Conservation (phyloP, 2,113 vertebrate species). For the Euleptes europaea region DNA sequence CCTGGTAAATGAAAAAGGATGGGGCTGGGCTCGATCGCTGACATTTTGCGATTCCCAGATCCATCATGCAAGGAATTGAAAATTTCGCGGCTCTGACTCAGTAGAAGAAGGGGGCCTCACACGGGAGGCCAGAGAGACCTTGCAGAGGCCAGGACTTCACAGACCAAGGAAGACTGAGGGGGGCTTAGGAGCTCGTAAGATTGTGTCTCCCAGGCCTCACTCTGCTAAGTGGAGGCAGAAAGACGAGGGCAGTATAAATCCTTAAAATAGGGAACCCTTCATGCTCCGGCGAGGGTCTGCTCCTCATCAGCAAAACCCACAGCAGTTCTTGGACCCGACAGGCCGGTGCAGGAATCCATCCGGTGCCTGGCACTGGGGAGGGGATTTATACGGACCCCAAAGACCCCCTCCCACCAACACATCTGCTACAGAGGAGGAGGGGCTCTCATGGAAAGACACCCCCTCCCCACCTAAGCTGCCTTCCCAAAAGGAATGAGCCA, state of each 20-base stretch:
- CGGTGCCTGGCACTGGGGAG: conserved; percentile 55
- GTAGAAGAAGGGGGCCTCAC: too few relatives aligned
- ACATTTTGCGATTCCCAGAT: conserved; percentile 8
- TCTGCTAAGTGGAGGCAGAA: conserved; percentile 73
- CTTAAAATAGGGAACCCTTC: conserved; percentile 75
- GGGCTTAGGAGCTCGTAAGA: too few relatives aligned
- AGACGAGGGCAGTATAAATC: conserved; percentile 77
- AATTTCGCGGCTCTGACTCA: too few relatives aligned
- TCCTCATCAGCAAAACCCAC: conserved; percentile 69
- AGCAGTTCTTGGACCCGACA: conserved; percentile 64
- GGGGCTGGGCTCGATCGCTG: neutral
- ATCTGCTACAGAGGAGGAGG: accelerated
- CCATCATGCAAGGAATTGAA: neutral
- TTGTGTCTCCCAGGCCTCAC: conserved; percentile 61
- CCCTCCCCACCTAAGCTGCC: neutral
- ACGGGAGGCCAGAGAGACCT: conserved; percentile 36
- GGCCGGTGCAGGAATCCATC: conserved; percentile 64
- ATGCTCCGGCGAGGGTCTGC: conserved; percentile 76
- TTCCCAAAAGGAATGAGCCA: too few relatives aligned
- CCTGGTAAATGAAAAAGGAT: neutral
- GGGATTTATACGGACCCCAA: accelerated
- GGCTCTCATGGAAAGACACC: neutral
- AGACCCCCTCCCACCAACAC: neutral
- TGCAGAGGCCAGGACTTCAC: neutral
- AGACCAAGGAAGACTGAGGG: conserved; percentile 12